These are phyloP conservation scores for Campoletis sonorensis DNA, from an alignment of 1,140 invertebrate genomes.

Conservation along the genomic window DNA sequence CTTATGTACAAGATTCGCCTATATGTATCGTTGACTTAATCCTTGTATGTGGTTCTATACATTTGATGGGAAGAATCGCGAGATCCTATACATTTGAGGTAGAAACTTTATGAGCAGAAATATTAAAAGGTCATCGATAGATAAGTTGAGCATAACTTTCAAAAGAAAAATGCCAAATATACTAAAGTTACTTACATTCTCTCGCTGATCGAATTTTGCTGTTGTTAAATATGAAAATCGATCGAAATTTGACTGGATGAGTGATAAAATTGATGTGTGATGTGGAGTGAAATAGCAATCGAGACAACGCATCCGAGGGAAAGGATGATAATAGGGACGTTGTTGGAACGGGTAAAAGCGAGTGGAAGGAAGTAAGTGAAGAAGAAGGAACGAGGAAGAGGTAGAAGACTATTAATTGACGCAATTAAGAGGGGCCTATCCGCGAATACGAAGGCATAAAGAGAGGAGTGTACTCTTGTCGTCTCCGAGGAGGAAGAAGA, in stretches of 20 bases:
- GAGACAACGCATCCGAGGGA: too few species aligned
- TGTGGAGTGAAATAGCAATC: not conserved
- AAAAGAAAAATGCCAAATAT: too few species aligned
- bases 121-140: constrained; percentile 1
- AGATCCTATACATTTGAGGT: not conserved
- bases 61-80: not conserved
- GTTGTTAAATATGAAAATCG: too few species aligned
- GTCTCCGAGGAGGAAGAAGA: constrained; percentile 16
- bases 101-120: not conserved
- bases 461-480: constrained; percentile 46
- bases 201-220: too few species aligned
- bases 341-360: constrained; percentile 6
- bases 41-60: not conserved
- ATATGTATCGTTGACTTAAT: constrained; percentile 9
- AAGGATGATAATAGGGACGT: not conserved
- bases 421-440: constrained; percentile 63
- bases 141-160: not conserved
- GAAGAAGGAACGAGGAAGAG: constrained; percentile 37
- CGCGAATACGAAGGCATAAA: constrained; percentile 26
- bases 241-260: too few species aligned
- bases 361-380: constrained; percentile 24
- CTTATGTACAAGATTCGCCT: constrained; percentile 43
- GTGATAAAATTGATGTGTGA: too few species aligned
- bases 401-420: constrained; percentile 64
- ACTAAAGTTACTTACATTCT: too few species aligned